Percentiles rank a stretch among this genome's conserved stretches.
Evolutionary conservation across 2,113 vertebrate species (phyloP).

Genomic region (Parotia lawesii): DNA sequence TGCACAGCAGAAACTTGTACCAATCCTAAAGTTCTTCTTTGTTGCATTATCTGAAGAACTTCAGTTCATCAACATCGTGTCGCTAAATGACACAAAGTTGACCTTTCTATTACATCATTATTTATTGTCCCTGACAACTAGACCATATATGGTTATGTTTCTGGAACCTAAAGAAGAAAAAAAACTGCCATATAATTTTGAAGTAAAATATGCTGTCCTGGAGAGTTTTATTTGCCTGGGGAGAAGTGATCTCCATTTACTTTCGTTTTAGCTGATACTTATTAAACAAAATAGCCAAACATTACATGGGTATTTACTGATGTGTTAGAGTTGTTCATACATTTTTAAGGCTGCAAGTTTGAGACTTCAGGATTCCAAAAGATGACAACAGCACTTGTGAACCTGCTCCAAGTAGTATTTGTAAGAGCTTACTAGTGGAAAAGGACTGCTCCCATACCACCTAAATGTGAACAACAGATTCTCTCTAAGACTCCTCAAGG

Average conservation of each 20-base stretch:
- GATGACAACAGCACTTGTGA: slow-evolving; percentile 14
- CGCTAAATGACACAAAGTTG: slow-evolving; percentile 58
- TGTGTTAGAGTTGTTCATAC: neutral
- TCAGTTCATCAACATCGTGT: slow-evolving; percentile 53
- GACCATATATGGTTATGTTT: slow-evolving; percentile 81
- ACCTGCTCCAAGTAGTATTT: neutral
- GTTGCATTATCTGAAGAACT: slow-evolving; percentile 44
- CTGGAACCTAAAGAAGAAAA: slow-evolving; percentile 63
- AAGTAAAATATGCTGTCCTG: slow-evolving; percentile 14
- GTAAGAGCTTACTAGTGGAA: neutral
- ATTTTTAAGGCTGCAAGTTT: neutral
- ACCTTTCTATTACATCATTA: slow-evolving; percentile 72
- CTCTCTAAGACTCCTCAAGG: neutral
- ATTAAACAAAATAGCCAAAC: neutral
- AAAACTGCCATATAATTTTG: neutral
- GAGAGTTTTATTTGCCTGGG: neutral
- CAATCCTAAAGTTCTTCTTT: slow-evolving; percentile 33
- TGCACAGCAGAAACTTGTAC: slow-evolving; percentile 31
- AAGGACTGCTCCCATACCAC: neutral
- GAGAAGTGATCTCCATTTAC: neutral
- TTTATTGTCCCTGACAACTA: slow-evolving; percentile 71
- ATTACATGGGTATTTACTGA: neutral
- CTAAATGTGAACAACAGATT: neutral
- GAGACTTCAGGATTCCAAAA: slow-evolving; percentile 1
- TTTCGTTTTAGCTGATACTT: neutral